phyloP scores from a whole-genome alignment of 2,113 vertebrate species.

The Upupa epops region DNA sequence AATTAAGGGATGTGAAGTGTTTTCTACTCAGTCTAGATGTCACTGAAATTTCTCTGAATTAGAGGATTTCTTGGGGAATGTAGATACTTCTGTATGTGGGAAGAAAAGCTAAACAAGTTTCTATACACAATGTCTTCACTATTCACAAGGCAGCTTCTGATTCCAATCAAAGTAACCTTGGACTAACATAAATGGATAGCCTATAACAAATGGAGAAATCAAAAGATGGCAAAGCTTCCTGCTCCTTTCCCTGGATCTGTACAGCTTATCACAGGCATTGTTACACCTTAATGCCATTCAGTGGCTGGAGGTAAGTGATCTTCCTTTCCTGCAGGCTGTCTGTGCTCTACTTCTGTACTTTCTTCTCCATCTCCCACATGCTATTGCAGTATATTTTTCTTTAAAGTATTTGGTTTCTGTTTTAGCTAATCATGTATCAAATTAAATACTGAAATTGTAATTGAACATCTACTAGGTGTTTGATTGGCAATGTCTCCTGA shows the following conservation, averaged over 20 bases:
- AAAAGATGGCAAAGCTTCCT: slow-evolving; percentile 8
- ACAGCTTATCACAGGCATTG: slow-evolving; percentile 13
- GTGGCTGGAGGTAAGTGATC: background rate
- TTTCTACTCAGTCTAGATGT: slow-evolving; percentile 26
- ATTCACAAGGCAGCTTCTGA: slow-evolving; percentile 31
- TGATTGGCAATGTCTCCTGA: background rate
- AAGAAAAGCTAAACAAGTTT: slow-evolving; percentile 34
- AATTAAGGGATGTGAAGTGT: slow-evolving; percentile 13
- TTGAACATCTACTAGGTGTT: background rate
- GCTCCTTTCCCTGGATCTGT: background rate
- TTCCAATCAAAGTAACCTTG: slow-evolving; percentile 26
- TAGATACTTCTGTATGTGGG: background rate
- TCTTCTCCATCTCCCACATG: background rate
- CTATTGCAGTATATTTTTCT: background rate
- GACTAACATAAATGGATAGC: background rate
- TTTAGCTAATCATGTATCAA: background rate
- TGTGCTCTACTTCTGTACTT: background rate
- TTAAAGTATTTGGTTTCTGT: slow-evolving; percentile 20
- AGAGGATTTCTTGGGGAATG: slow-evolving; percentile 24
- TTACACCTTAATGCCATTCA: slow-evolving; percentile 29
- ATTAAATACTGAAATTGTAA: background rate
- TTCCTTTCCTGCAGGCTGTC: background rate
- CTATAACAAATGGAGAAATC: slow-evolving; percentile 32
- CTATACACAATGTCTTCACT: background rate
- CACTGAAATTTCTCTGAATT: slow-evolving; percentile 47